Conservation (phyloP, 1,140 invertebrate genomes). For the Planococcus citri region DNA sequence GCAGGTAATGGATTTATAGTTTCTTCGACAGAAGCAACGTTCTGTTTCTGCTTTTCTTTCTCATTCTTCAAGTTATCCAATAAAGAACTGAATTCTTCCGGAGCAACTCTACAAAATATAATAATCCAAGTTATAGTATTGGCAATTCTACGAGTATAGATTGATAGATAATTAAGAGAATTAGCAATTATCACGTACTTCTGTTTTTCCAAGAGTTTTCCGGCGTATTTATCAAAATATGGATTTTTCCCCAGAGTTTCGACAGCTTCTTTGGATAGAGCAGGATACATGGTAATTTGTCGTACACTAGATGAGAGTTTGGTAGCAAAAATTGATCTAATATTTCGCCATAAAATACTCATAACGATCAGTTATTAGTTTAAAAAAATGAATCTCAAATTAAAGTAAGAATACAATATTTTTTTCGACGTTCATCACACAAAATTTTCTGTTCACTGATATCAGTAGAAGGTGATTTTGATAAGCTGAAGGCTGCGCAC, state of each 20-base stretch:
- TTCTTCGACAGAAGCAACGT: neutral
- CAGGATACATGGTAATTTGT: neutral
- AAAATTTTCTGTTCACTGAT: no score
- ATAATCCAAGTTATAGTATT: no score
- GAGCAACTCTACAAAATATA: conserved; percentile 28
- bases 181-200: conserved; percentile 59
- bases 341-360: neutral
- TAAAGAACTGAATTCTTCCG: conserved; percentile 29
- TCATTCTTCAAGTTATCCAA: conserved; percentile 53
- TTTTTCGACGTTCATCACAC: no score
- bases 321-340: neutral
- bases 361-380: no score
- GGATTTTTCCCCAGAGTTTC: conserved; percentile 60
- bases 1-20: neutral
- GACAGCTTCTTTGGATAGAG: conserved; percentile 40
- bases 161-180: conserved; percentile 42
- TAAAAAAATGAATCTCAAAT: no score
- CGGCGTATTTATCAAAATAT: conserved; percentile 68
- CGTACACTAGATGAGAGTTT: neutral
- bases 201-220: conserved; percentile 60
- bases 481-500: no score
- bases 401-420: no score
- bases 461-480: no score
- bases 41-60: conserved; percentile 43
- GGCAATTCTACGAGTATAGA: no score